Base-by-base conservation (phyloP, 2,113 vertebrate genomes). In the Mus pahari region DNA sequence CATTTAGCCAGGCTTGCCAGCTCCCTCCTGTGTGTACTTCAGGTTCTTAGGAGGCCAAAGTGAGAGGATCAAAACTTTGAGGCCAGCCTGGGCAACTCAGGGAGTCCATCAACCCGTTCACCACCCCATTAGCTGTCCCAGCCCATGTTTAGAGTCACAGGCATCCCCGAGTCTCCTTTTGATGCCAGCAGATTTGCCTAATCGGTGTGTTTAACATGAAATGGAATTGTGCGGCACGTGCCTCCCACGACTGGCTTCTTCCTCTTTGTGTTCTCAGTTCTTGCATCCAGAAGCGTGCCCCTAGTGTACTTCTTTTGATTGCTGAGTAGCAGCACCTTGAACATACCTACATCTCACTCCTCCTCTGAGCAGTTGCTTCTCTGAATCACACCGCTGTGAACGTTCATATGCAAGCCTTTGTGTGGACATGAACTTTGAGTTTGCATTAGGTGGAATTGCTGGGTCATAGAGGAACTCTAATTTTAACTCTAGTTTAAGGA, bases 401-500 rank as follows among this genome's bases (percentile, higher is more conserved):
- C 50, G 60, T 12, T 66, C 39, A 2, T 48, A 50, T 48, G 20
- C 28, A 90, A 73, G 71, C 62, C 55, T 94, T 62, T 60, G 16
- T 39, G 55, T 39, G 79, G 73, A 90, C 3, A 36, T 42, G 33
- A 73, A 26, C 91, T 93, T 96, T 87, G 60, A 62, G 7, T 53
- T 4, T 81, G 42, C 45, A 55, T 5, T 31, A 19, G 92, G 31
- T 81, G 42, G 79, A 92, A 91, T 55, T 53, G 22, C 19, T 79
- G 71, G 39, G 36, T 86, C 77, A 71, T 5, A 31, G 33, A 26
- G 24, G 64, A 77, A 81, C 36, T 91, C 62, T 92, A 31, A 48
- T 86, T 92, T 92, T 70, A 89, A 75, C 42, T 62, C 81, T 17
- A 71, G 64, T 95, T 81, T 90, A 68, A 87, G 94, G 74, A 95